These are phyloP conservation scores for Monochamus alternatus DNA, from an alignment of 2,888 invertebrate species.

Conservation along the genomic window DNA sequence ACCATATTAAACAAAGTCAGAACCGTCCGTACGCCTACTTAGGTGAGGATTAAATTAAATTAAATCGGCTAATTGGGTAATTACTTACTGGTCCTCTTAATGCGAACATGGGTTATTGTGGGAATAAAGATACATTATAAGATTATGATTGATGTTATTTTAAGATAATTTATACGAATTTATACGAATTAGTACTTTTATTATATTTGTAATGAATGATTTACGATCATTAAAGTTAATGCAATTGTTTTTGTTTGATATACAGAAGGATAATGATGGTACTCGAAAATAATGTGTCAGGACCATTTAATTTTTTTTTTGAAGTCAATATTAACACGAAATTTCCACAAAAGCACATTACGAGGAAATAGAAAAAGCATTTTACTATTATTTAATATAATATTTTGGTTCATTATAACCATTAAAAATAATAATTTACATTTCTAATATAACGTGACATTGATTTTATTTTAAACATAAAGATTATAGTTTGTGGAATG, in stretches of 20 bases:
- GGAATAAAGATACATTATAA: slow-evolving; percentile 3
- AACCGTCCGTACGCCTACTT: slow-evolving; percentile 2
- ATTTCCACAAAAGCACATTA: too few relatives aligned
- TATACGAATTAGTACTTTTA: not conserved
- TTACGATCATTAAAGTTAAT: not conserved
- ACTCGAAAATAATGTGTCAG: too few relatives aligned
- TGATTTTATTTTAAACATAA: too few relatives aligned
- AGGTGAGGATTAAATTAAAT: slow-evolving; percentile 16
- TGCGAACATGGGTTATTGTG: not conserved
- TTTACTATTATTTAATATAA: too few relatives aligned
- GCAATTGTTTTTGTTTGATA: not conserved
- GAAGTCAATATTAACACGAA: too few relatives aligned
- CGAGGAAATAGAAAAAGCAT: too few relatives aligned
- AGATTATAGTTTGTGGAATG: too few relatives aligned
- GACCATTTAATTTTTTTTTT: too few relatives aligned
- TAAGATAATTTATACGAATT: slow-evolving; percentile 8
- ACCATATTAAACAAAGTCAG: not conserved
- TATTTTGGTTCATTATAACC: too few relatives aligned
- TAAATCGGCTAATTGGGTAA: slow-evolving; percentile 17
- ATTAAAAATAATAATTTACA: too few relatives aligned
- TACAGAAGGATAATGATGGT: not conserved
- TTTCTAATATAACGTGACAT: too few relatives aligned
- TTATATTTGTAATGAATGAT: not conserved
- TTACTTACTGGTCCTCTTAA: slow-evolving; percentile 16
- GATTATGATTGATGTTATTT: slow-evolving; percentile 26